phyloP scores from a whole-genome alignment of 53 echinoderm and acorn worm genomes.

The Patiria pectinifera region DNA sequence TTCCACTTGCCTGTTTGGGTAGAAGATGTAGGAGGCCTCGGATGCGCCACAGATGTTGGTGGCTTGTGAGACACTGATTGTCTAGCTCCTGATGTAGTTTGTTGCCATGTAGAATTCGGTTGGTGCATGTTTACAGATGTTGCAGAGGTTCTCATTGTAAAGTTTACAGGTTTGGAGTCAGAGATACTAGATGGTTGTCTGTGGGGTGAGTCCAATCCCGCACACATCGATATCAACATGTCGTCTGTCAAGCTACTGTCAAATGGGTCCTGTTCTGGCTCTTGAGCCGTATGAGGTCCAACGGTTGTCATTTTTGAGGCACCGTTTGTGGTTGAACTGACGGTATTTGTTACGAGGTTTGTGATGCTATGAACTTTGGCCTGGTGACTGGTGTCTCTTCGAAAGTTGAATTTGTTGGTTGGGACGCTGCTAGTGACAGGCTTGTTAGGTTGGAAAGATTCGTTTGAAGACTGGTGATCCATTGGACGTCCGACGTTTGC shows the following conservation, averaged over 20 bases:
- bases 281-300: background rate
- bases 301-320: background rate
- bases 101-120: background rate
- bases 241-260: slow-evolving; percentile 57
- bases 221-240: slow-evolving; percentile 53
- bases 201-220: slow-evolving; percentile 48
- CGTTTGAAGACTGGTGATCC: too few relatives aligned
- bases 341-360: background rate
- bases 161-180: background rate
- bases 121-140: background rate
- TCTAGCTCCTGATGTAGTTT: background rate
- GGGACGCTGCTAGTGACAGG: background rate
- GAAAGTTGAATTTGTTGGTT: background rate
- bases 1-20: background rate
- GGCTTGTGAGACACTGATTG: background rate
- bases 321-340: background rate
- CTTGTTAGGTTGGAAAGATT: too few relatives aligned
- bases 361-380: background rate
- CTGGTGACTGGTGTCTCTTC: background rate
- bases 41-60: background rate
- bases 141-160: background rate
- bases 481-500: too few relatives aligned
- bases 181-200: background rate
- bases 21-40: background rate
- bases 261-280: slow-evolving; percentile 15